Base-by-base conservation (phyloP, 2,797 vertebrate species). In the Takifugu ocellatus region DNA sequence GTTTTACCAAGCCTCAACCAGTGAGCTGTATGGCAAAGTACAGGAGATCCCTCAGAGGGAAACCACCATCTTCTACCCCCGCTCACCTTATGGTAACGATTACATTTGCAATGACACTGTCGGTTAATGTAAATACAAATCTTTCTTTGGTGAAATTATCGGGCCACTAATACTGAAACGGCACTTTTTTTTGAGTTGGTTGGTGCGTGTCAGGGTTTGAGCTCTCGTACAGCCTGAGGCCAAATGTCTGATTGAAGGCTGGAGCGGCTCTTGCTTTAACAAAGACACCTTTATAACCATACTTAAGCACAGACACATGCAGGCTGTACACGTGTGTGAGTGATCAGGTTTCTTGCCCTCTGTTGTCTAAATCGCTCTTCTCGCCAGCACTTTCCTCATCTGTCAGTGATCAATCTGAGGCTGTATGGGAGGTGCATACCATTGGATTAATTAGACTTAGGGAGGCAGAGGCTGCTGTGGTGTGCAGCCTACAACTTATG, bases 1-100 rank as follows among this genome's bases (percentile, higher is more conserved):
- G 57, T 98, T 99, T 90, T 99, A 99, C 87, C 96, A 99, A 91
- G 97, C 97, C 57, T 99, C 97, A 58, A 99, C 97, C 59, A 99
- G 97, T 59, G 97, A 99, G 83, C 92, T 99, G 50, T 99, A 90
- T 42, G 97, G 97, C 68, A 99, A 99, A 88, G 97, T 99, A 52
- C 96, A 96, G 86, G 97, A 99, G 92, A 97, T 97, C 74, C 97
- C 97, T 0, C 97, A 99, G 81, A 97, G 90, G 70, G 97, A 99
- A 82, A 98, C 96, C 46, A 98, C 97, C 0, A 95, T 96, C 54
- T 99, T 99, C 84, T 99, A 99, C 78, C 96, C 97, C 24, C 92
- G 97, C 63, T 99, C 97, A 17, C 97, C 97, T 63, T 99, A 99
- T 0, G 96, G 97, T 97, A 84, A 92, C 77, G 50, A 45, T 64